Conservation (phyloP, 92 coral and sea anemone genomes). For the Pocillopora meandrina region DNA sequence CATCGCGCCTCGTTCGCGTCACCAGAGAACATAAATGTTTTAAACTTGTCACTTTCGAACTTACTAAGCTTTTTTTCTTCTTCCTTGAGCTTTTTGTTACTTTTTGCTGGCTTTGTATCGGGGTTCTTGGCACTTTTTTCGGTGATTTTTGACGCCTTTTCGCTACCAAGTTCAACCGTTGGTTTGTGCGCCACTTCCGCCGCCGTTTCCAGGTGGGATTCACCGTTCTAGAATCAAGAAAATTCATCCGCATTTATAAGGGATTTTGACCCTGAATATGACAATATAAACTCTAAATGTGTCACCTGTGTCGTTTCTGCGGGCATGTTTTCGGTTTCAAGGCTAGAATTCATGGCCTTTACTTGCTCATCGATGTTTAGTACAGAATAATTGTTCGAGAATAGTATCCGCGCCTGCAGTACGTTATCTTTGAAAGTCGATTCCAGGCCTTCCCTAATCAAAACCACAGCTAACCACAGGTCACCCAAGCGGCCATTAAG, state of each 20-base stretch:
- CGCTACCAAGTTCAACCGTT: not conserved
- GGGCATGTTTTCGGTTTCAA: not conserved
- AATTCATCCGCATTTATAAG: not conserved
- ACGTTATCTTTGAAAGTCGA: too few relatives aligned
- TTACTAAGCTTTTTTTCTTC: conserved; percentile 92
- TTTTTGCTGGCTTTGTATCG: conserved; percentile 63
- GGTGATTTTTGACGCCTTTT: conserved; percentile 4
- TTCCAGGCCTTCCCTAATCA: not conserved
- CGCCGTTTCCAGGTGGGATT: conserved; percentile 8
- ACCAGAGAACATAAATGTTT: too few relatives aligned
- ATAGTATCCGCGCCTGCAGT: not conserved
- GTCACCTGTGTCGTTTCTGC: conserved; percentile 11
- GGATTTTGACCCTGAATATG: too few relatives aligned
- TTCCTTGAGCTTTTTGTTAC: conserved; percentile 78
- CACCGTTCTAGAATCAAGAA: conserved; percentile 33
- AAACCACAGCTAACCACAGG: not conserved
- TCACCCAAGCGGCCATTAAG: too few relatives aligned
- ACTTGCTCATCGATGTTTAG: not conserved
- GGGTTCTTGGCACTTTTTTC: conserved; percentile 49
- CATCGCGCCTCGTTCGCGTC: too few relatives aligned
- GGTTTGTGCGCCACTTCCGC: conserved; percentile 30
- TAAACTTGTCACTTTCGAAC: not conserved
- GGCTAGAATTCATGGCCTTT: conserved; percentile 7
- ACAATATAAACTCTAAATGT: too few relatives aligned
- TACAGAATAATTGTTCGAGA: not conserved